Base-by-base conservation (phyloP, 2,888 invertebrate genomes). In the Macrophya alboannulata region DNA sequence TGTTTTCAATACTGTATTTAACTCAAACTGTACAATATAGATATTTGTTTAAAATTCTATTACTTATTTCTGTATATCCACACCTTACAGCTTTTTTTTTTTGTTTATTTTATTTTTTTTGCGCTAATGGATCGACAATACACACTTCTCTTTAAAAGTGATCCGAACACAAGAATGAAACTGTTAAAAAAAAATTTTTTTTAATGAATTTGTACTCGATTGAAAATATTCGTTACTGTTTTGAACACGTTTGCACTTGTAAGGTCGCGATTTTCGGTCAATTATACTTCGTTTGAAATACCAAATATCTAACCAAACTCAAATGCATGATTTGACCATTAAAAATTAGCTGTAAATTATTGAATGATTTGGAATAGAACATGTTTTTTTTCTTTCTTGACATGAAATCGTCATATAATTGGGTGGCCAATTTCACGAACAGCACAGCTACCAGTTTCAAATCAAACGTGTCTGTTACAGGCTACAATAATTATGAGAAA, bases 1-100 rank as follows among this genome's bases (percentile, higher is more conserved):
- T 55, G 55, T 72, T 43, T 72, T 72, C 72, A 72, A 72, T 72
- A 43, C 45, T 40, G 43, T 43, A 43, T 72, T 37, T 72, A 72
- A 72, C 21, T 72, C 43, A 72, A 72, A 72, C 72, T 72, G 72
- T 72, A 72, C 72, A 72, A 43, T 72, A 72, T 72, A 72, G 72
- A 72, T 72, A 72, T 43, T 72, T 72, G 4, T 72, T 72, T 43
- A 72, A 72, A 72, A 72, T 43, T 43, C 43, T 68, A 68, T 72
- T 45, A 72, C 43, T 37, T 43, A 72, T 43, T n/a, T 72, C 21
- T 43, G 43, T 43, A 72, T 43, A 40, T n/a, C 43, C 72, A 43
- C 21, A 72, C 40, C 43, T 43, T n/a, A 43, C 72, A 72, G 72
- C 43, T 68, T 68, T 68, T 1, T 55, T 6, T 55, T n/a, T n/a